A percentile compares a stretch with the other conserved stretches of the same genome.
phyloP scores from a whole-genome alignment of 2,888 invertebrate genomes.

The Micoletzkya japonica region DNA sequence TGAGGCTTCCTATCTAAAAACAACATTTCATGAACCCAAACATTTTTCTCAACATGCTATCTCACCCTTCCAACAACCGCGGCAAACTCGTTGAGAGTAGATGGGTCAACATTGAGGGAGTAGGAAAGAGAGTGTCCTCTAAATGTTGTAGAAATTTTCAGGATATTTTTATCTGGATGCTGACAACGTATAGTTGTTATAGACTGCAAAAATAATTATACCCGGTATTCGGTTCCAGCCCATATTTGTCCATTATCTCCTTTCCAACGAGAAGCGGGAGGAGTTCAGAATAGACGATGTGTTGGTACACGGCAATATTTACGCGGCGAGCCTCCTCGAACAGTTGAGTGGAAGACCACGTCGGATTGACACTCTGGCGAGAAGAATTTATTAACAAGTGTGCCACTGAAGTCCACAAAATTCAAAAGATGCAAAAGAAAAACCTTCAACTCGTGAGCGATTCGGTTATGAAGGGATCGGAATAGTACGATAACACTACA shows the following conservation, averaged over 20 bases:
- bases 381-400: too few species aligned
- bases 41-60: not conserved
- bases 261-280: constrained; percentile 36
- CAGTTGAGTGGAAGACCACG: constrained; percentile 20
- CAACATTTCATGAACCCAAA: too few species aligned
- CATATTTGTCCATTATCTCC: too few species aligned
- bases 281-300: constrained; percentile 25
- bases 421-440: too few species aligned
- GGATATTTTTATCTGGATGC: not conserved
- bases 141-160: not conserved
- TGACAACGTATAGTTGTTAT: not conserved
- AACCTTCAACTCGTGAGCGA: not conserved
- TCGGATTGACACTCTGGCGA: constrained; percentile 18
- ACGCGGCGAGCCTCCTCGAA: constrained; percentile 21
- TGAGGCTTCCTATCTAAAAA: too few species aligned
- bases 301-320: constrained; percentile 19
- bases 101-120: constrained; percentile 71
- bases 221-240: not conserved
- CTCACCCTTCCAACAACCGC: constrained; percentile 24
- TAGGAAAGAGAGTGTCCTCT: constrained; percentile 25
- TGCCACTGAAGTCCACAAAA: too few species aligned
- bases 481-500: too few species aligned
- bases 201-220: not conserved
- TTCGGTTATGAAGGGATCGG: constrained; percentile 5
- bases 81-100: constrained; percentile 82